Percentiles rank a stretch among this genome's conserved stretches.
These are phyloP conservation scores for Lepilemur septentrionalis DNA, from an alignment of 2,797 vertebrate species.

Conservation along the genomic window DNA sequence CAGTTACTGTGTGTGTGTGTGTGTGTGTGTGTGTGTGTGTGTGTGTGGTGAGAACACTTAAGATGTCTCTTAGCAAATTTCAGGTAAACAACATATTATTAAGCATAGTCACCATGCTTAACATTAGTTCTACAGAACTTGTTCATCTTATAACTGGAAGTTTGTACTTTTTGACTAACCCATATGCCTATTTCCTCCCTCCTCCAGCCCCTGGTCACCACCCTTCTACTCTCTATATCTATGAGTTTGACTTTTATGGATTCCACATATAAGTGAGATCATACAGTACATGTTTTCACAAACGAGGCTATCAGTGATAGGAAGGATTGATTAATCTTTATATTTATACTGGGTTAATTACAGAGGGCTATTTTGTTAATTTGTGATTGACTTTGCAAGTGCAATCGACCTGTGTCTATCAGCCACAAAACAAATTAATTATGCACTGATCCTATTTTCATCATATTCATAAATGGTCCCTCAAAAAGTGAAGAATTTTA, in stretches of 20 bases:
- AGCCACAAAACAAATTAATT: conserved; percentile 43
- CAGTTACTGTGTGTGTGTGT: background rate
- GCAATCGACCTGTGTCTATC: background rate
- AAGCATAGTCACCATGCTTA: background rate
- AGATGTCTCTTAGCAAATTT: background rate
- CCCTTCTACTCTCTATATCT: background rate
- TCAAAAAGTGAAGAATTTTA: background rate
- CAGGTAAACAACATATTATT: background rate
- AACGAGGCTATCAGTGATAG: background rate
- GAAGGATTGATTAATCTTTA: background rate
- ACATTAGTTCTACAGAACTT: background rate
- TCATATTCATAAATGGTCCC: background rate
- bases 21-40: background rate
- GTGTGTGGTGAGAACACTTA: background rate
- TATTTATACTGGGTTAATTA: conserved; percentile 43
- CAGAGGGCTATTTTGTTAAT: conserved; percentile 36
- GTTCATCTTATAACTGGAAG: background rate
- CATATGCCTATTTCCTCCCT: background rate
- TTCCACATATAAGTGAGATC: background rate
- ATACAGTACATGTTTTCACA: background rate
- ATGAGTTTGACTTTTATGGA: background rate
- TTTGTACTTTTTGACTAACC: background rate
- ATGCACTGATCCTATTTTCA: background rate
- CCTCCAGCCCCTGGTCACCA: background rate
- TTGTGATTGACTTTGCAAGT: conserved; percentile 51